Evolutionary conservation across 2,113 vertebrate species (phyloP).

Genomic region (Fregetta grallaria): DNA sequence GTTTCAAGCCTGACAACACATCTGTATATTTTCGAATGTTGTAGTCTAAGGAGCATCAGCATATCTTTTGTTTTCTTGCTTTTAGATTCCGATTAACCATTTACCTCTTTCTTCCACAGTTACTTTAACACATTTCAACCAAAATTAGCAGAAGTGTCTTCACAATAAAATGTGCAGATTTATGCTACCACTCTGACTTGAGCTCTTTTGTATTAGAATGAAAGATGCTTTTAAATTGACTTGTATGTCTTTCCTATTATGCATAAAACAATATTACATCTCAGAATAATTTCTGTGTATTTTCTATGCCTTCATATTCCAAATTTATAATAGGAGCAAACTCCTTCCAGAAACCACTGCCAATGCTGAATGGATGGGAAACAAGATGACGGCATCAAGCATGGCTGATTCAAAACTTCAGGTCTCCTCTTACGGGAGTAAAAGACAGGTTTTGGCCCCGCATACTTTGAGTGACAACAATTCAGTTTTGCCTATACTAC

Average conservation of each 20-base stretch:
- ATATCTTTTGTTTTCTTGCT: background rate
- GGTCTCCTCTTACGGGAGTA: accelerated
- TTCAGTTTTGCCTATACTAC: background rate
- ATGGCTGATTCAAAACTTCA: background rate
- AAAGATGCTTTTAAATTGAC: background rate
- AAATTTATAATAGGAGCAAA: background rate
- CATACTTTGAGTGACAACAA: background rate
- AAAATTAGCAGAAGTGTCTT: background rate
- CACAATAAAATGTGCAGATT: background rate
- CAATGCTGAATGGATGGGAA: background rate
- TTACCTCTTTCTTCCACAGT: background rate
- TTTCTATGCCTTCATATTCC: background rate
- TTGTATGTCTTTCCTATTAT: background rate
- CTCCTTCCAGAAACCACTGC: background rate
- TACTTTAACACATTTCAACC: background rate
- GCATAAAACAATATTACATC: background rate
- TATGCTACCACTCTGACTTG: background rate
- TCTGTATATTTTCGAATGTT: background rate
- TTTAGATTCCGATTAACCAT: background rate
- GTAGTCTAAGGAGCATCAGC: background rate
- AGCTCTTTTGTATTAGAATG: background rate
- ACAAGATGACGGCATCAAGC: background rate
- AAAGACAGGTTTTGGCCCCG: background rate
- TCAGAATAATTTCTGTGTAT: background rate
- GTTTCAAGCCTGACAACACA: constrained; percentile 39